Percentiles rank a stretch among this genome's conserved stretches.
phyloP scores from a whole-genome alignment of 2,113 vertebrate species.

The Sceloporus tristichus region DNA sequence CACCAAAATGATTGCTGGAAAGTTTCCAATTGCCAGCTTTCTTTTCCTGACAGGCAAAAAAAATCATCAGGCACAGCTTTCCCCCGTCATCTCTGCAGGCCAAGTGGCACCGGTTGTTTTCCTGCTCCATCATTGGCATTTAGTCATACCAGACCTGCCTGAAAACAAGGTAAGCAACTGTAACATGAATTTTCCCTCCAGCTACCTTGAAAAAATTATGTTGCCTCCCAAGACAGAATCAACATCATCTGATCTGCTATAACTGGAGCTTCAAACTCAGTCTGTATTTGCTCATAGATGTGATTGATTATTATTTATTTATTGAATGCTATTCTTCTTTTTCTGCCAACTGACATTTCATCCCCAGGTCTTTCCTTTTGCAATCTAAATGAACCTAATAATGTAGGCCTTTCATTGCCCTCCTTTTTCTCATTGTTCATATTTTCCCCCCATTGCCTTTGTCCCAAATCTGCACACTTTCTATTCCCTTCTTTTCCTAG shows the following conservation, averaged over 20 bases:
- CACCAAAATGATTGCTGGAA: no score
- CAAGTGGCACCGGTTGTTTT: background rate
- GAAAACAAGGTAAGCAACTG: background rate
- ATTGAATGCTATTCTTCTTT: background rate
- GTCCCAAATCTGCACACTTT: background rate
- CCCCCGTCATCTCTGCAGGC: no score
- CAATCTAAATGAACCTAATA: background rate
- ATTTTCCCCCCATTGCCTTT: background rate
- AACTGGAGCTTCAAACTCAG: background rate
- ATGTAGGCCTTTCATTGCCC: background rate
- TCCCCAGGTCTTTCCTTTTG: background rate
- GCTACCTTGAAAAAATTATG: background rate
- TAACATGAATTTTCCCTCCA: background rate
- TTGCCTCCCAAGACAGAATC: background rate
- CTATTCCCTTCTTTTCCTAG: no score
- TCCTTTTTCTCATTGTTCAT: background rate
- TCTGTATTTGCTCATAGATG: background rate
- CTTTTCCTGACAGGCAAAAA: no score
- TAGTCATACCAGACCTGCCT: background rate
- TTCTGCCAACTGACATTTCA: background rate
- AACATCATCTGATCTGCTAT: background rate
- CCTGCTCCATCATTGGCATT: background rate
- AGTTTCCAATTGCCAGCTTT: no score
- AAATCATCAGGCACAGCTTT: no score
- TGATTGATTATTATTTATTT: slow-evolving; percentile 16